Evolutionary conservation across 2,113 vertebrate species (phyloP), one percentile per base, ranked within the genome.

Genomic region (Stercorarius parasiticus): DNA sequence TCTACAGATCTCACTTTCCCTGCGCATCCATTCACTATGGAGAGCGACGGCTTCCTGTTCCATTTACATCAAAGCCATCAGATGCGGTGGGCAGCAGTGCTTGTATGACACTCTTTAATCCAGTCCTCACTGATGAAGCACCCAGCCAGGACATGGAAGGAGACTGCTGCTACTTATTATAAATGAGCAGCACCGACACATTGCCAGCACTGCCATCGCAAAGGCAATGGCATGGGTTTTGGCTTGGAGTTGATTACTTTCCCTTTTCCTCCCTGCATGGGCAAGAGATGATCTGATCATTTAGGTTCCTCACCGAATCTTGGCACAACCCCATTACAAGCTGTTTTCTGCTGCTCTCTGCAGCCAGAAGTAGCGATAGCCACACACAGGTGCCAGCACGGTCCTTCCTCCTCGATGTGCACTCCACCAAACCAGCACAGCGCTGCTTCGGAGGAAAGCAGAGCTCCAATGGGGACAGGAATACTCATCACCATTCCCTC

Each of bases 1-100:
- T 96, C 76, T 67, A 64, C 93, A 91, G 84, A 86, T 96, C 82
- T 95, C 93, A 50, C 87, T 96, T 96, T 91, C 89, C 65, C 78
- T 93, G 93, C 34, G 70, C 74, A 94, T 88, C 93, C 94, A 67
- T 86, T 95, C 84, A 42, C 88, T 85, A 30, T 3, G 58, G 91
- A 85, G 66, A 93, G 45, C 15, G 5, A 36, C 0, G 0, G 58
- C 67, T 93, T 96, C 91, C 87, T 78, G 74, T 94, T 88, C 87
- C 89, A 59, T 93, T 95, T 93, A 80, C 91, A 94, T 91, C 93
- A 91, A 95, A 96, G 93, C 27, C 72, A 61, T 82, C 56, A 82
- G 88, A 78, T 74, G 80, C 86, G 82, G 59, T 72, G 83, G 90
- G 83, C 83, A 97, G 86, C 82, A 71, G 65, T 43, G 56, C 52